Evolutionary conservation across 2,797 vertebrate species (phyloP).

Genomic region (Acomys russatus): DNA sequence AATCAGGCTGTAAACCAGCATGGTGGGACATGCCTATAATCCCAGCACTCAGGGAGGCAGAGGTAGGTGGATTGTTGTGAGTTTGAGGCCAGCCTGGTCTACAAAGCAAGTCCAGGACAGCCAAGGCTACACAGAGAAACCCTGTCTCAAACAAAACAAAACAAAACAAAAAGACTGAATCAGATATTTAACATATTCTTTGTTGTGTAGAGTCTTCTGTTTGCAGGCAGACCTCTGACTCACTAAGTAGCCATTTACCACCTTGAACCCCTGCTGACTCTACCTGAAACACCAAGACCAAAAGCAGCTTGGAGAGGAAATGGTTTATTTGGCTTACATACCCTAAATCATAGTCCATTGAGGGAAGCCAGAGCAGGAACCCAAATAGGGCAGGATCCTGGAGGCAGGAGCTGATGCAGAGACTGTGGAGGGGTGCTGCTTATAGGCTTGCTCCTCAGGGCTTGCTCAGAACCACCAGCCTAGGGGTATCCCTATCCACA

Average conservation of each 20-base stretch:
- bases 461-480: not conserved
- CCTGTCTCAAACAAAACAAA: no score
- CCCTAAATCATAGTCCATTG: not conserved
- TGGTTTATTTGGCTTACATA: not conserved
- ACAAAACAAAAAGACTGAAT: constrained; percentile 4
- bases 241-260: not conserved
- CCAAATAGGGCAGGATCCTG: not conserved
- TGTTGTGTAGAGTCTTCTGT: not conserved
- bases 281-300: not conserved
- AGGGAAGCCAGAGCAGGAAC: not conserved
- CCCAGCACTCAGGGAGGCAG: no score
- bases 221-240: not conserved
- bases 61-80: no score
- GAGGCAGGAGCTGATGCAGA: not conserved
- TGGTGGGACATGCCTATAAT: no score
- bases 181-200: not conserved
- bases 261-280: not conserved
- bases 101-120: no score
- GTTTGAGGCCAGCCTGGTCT: no score
- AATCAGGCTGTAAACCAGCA: not conserved
- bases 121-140: no score
- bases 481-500: not conserved
- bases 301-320: not conserved
- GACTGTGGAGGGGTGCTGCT: not conserved
- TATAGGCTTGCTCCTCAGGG: not conserved